Evolutionary conservation across 2,113 vertebrate species (phyloP), one percentile per base, ranked within the genome.

Genomic region (Dascyllus trimaculatus): DNA sequence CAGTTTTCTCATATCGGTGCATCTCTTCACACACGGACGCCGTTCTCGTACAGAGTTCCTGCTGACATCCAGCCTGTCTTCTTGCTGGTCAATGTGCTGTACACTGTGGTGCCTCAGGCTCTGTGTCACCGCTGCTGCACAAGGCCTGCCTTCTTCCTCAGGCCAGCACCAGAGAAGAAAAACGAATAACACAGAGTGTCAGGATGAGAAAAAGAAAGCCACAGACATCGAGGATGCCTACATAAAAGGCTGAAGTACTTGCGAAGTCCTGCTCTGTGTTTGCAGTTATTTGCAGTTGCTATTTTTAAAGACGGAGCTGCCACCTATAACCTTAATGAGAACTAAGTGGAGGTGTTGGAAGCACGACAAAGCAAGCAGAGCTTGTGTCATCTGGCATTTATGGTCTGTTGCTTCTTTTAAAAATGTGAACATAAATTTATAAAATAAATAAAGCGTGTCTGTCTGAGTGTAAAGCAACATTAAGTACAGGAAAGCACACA

Each of bases 1-100:
- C 98, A 99, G 80, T 98, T 98, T 85, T 96, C 95, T 83, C 96
- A 98, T 77, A 96, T 97, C 5, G 96, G 97, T 60, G 97, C 97
- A 11, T 99, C 98, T 81, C 96, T 98, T 56, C 98, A 99, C 86
- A 97, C 97, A 25, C 94, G 97, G 90, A 99, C 98, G 0, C 97
- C 97, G 3, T 97, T 98, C 88, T 93, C 95, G 81, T 96, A 96
- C 95, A 93, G 98, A 93, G 97, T 98, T 45, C 97, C 97, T 3
- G 94, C 95, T 69, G 95, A 95, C 49, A 92, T 93, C 45, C 96
- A 96, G 88, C 54, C 82, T 15, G 66, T 95, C 62, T 98, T 99
- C 83, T 86, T 98, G 84, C 78, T 93, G 58, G 29, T 97, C 85
- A 99, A 99, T 74, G 4, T 96, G 69, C 89, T 96, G 45, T 97